Base-by-base conservation (phyloP, 2,797 vertebrate species). In the Valencia hispanica region DNA sequence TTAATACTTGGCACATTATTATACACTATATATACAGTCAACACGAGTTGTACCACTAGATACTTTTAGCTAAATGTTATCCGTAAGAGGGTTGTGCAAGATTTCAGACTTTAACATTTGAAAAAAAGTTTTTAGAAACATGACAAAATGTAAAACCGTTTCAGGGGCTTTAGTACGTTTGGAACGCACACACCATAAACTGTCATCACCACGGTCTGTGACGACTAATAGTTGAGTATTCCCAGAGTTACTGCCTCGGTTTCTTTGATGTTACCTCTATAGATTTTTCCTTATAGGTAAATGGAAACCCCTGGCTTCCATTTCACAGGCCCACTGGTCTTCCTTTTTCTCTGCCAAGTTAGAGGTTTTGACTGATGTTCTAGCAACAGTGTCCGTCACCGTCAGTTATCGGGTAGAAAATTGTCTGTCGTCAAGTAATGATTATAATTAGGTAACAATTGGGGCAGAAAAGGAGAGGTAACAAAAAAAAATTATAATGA, bases 391-490 rank as follows among this genome's bases (percentile, higher is more conserved):
- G 18, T 53, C 61, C 15, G 12, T 79, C 59, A 34, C 72, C 30
- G 78, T 73, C 71, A 25, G 80, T 59, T 77, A 77, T 75, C 75
- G 61, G 75, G 53, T 74, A 71, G 72, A 81, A 81, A 86, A 86
- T 75, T 75, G 78, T 6, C 80, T 73, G 63, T 50, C 51, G 68
- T 75, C 66, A 73, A 68, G 86, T 90, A 86, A 87, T 85, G 78
- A 65, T 68, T 80, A 53, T 79, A 84, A 87, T 90, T 88, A 87
- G 65, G 47, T 72, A 72, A 77, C 63, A 87, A 85, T 61, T 83
- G 74, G 86, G 59, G 73, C 81, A 79, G 82, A 81, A 84, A 80
- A 70, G 50, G 43, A 81, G 79, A 73, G 36, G 36, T 53, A 12
- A 61, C 61, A 18, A 50, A 61, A 77, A 74, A 39, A 39, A 76